Evolutionary conservation across 2,888 invertebrate species (phyloP).

Genomic region (Adelognathus sp.): DNA sequence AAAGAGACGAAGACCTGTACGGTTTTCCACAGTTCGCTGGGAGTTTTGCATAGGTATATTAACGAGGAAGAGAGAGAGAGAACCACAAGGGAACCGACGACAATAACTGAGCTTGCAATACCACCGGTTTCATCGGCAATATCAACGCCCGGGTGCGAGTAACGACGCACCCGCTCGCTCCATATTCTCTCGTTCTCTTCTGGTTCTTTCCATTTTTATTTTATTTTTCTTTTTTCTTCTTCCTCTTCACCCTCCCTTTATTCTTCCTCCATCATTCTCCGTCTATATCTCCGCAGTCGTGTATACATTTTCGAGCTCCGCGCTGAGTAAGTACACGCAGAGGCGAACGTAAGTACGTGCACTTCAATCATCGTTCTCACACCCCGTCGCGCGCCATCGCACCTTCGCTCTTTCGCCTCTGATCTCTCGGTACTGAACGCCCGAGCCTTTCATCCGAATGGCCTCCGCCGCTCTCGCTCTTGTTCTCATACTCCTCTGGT

Average conservation of each 20-base stretch:
- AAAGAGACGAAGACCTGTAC: constrained; percentile 38
- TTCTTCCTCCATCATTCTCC: constrained; percentile 51
- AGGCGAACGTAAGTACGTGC: constrained; percentile 74
- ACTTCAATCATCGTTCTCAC: constrained; percentile 78
- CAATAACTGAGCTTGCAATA: constrained; percentile 49
- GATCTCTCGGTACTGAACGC: constrained; percentile 71
- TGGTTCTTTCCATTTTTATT: constrained; percentile 3
- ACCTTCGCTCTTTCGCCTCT: constrained; percentile 72
- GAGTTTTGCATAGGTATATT: constrained; percentile 9
- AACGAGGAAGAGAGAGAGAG: constrained; percentile 17
- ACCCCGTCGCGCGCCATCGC: constrained; percentile 73
- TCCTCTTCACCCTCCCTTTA: constrained; percentile 11
- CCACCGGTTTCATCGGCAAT: constrained; percentile 39
- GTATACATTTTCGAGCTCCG: constrained; percentile 55
- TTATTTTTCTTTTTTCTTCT: constrained; percentile 24
- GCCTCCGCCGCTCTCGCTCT: constrained; percentile 39
- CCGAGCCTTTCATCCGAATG: constrained; percentile 70
- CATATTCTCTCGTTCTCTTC: constrained; percentile 12
- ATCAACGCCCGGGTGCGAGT: constrained; percentile 45
- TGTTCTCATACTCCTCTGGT: constrained; percentile 51
- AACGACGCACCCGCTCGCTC: constrained; percentile 39
- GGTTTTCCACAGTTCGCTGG: constrained; percentile 39
- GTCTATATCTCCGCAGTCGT: constrained; percentile 1
- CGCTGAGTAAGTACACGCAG: constrained; percentile 72
- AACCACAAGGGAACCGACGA: constrained; percentile 56